A percentile compares a stretch with the other conserved stretches of the same genome.
These are phyloP conservation scores for Patagioenas fasciata DNA, from an alignment of 2,113 vertebrate genomes.

Conservation along the genomic window DNA sequence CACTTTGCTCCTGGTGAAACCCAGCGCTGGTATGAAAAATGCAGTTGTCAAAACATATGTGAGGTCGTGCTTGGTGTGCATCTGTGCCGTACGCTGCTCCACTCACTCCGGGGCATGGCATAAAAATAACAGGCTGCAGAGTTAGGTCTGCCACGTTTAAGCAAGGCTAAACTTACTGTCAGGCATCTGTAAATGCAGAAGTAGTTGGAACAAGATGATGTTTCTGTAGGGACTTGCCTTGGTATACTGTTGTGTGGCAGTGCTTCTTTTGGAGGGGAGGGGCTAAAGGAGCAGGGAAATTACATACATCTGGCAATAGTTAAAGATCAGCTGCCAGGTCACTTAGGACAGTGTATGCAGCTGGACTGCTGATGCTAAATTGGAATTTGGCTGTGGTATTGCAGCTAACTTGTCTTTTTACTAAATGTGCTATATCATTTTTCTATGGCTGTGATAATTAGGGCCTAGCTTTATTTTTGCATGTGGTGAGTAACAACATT, in stretches of 20 bases:
- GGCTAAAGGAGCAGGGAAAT: background rate
- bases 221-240: background rate
- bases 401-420: background rate
- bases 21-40: background rate
- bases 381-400: background rate
- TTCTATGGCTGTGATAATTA: background rate
- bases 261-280: background rate
- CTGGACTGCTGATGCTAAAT: background rate
- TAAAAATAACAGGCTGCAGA: background rate
- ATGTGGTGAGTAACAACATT: background rate
- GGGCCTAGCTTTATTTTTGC: background rate
- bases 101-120: background rate
- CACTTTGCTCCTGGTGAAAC: background rate
- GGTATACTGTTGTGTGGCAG: background rate
- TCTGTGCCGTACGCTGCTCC: background rate
- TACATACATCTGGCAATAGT: background rate
- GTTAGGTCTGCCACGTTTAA: background rate
- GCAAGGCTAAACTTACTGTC: background rate
- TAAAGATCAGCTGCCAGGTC: fast-evolving
- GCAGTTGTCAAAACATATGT: background rate
- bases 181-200: background rate
- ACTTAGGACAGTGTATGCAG: background rate
- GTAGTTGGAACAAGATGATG: background rate
- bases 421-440: background rate
- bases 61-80: fast-evolving